Evolutionary conservation across 1,140 invertebrate genomes (phyloP).

Genomic region (Carposina sasakii): DNA sequence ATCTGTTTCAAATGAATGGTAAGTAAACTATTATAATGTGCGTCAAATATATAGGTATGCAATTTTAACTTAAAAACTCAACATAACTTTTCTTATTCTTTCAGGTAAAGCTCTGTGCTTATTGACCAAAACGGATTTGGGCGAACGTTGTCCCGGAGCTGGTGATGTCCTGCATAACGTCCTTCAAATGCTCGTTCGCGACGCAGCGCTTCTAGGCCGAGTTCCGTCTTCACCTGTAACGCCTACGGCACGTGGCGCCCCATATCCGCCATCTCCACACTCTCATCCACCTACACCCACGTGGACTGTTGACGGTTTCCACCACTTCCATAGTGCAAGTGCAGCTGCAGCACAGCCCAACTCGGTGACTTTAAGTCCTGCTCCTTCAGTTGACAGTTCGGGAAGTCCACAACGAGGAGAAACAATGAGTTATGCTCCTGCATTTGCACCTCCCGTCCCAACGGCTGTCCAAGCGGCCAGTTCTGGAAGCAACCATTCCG

Average conservation of each 20-base stretch:
- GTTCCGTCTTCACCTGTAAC: conserved; percentile 89
- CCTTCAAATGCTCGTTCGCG: conserved; percentile 88
- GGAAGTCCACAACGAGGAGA: conserved; percentile 86
- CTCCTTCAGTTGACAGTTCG: conserved; percentile 90
- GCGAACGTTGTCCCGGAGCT: conserved; percentile 90
- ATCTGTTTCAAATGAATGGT: conserved; percentile 98
- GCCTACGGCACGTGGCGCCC: conserved; percentile 85
- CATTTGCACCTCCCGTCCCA: conserved; percentile 81
- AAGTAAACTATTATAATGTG: conserved; percentile 36
- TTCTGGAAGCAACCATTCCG: conserved; percentile 81
- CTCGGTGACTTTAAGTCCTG: conserved; percentile 91
- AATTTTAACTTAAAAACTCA: neutral
- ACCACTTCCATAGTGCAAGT: conserved; percentile 77
- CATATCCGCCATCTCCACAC: conserved; percentile 82
- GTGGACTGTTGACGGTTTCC: conserved; percentile 77
- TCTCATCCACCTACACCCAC: conserved; percentile 85
- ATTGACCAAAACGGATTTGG: conserved; percentile 90
- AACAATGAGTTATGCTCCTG: conserved; percentile 83
- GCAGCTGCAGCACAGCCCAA: conserved; percentile 81
- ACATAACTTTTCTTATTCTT: conserved; percentile 22
- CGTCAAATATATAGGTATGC: neutral
- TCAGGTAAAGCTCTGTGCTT: conserved; percentile 92
- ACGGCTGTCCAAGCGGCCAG: conserved; percentile 53
- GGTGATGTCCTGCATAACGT: conserved; percentile 96
- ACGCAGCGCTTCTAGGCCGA: conserved; percentile 83